Percentiles rank a stretch among this genome's conserved stretches.
phyloP scores from a whole-genome alignment of 2,113 vertebrate species.

The Oreochromis tanganicae region DNA sequence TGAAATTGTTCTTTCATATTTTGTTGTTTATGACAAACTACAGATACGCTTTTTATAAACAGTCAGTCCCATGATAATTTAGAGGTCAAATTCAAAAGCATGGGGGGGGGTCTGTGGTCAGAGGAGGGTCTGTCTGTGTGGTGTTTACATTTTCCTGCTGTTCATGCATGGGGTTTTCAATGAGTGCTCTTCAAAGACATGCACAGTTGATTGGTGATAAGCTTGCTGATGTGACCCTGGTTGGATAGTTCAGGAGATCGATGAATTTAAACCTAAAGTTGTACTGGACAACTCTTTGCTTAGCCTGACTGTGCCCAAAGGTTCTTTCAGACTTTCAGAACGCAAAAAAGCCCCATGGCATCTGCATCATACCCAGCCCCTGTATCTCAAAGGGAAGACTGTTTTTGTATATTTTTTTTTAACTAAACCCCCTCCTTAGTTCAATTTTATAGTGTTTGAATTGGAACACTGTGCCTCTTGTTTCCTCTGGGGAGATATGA shows the following conservation, averaged over 20 bases:
- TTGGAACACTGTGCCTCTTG: neutral
- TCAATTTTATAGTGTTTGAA: neutral
- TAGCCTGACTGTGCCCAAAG: neutral
- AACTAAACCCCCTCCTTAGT: neutral
- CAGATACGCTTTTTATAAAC: neutral
- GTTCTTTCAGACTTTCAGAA: neutral
- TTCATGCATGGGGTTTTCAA: neutral
- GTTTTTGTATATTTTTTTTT: neutral
- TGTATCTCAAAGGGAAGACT: constrained; percentile 8
- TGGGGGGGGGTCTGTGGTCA: neutral
- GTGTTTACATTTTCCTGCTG: neutral
- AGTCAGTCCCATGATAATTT: neutral
- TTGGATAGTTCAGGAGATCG: neutral
- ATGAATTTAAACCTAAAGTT: neutral
- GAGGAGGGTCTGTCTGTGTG: neutral
- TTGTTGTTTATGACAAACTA: neutral
- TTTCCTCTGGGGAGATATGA: neutral
- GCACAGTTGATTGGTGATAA: neutral
- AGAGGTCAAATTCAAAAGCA: neutral
- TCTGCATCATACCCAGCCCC: neutral
- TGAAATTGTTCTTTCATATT: neutral
- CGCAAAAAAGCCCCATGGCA: neutral
- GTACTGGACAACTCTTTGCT: neutral
- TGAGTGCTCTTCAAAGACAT: neutral
- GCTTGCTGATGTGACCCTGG: neutral